Base-by-base conservation (phyloP, 2,113 vertebrate species). In the Polypterus senegalus region DNA sequence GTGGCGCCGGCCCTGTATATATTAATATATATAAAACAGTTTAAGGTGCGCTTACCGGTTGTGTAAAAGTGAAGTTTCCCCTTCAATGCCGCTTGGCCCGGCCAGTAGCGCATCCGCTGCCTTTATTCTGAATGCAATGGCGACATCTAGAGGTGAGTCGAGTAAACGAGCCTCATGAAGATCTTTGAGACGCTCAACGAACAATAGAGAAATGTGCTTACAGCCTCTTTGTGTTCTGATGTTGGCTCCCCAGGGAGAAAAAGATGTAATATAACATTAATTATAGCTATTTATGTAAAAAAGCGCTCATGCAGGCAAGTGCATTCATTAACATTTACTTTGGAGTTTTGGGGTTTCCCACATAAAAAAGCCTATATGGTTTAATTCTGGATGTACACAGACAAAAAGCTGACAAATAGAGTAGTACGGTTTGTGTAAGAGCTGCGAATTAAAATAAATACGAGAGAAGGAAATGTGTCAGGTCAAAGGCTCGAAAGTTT, bases 71-170 rank as follows among this genome's bases (percentile, higher is more conserved):
- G 27, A 27, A 27, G 27, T 27, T 27, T 27, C 27, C 27, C 27
- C 27, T 27, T 27, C 27, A 1, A 27, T 1, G 27, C 27, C 27
- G 27, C 27, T 27, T 27, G 27, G 27, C 27, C 27, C 27, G 27
- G 27, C 27, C 2, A 27, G 27, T 27, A 27, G 10, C 51, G 10
- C 10, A 52, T 10, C 4, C 5, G 10, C 6, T 53, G 27, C 47
- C 43, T 9, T 59, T 46, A 87, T 85, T 79, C 27, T 60, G 74
- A 74, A 70, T 80, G 73, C 81, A 85, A 85, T 70, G 83, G 81
- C 78, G 84, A 81, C 84, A 84, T 80, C 84, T 87, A 80, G 78
- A 79, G 83, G 63, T 10, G 2, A 47, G 48, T 11, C 49, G 9
- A 43, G 44, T 46, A 67, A 65, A 44, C 48, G 48, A 6, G 45